These are phyloP conservation scores for Ametastegia equiseti DNA, from an alignment of 2,888 invertebrate species.

Conservation along the genomic window DNA sequence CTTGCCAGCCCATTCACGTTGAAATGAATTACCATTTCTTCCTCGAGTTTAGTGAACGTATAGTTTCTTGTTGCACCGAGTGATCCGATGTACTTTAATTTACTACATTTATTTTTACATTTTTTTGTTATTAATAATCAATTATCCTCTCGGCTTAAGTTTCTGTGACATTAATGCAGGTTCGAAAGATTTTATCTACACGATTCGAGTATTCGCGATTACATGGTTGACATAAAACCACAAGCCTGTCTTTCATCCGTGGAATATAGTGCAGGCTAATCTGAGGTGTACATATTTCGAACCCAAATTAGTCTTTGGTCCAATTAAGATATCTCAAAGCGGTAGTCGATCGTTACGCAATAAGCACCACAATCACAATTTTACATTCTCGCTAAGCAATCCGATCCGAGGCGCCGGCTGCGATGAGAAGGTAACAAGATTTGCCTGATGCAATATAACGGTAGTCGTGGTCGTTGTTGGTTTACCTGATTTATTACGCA, in stretches of 20 bases:
- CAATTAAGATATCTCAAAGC: not conserved
- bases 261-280: too few species aligned
- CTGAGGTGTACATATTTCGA: not conserved
- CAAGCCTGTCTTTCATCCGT: not conserved
- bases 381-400: not conserved
- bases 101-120: too few species aligned
- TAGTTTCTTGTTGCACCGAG: not conserved
- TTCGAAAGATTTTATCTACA: not conserved
- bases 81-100: not conserved
- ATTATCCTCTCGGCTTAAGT: not conserved
- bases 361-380: slow-evolving; percentile 1
- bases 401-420: not conserved
- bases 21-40: not conserved
- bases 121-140: too few species aligned
- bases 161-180: too few species aligned
- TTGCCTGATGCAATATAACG: slow-evolving; percentile 16
- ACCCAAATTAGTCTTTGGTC: not conserved
- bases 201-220: not conserved
- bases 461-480: not conserved
- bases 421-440: not conserved
- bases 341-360: slow-evolving; percentile 11
- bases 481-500: not conserved
- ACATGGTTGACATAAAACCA: not conserved
- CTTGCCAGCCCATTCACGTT: not conserved
- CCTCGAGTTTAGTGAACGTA: not conserved